phyloP scores from a whole-genome alignment of 2,113 vertebrate species.

The Chamaea fasciata region DNA sequence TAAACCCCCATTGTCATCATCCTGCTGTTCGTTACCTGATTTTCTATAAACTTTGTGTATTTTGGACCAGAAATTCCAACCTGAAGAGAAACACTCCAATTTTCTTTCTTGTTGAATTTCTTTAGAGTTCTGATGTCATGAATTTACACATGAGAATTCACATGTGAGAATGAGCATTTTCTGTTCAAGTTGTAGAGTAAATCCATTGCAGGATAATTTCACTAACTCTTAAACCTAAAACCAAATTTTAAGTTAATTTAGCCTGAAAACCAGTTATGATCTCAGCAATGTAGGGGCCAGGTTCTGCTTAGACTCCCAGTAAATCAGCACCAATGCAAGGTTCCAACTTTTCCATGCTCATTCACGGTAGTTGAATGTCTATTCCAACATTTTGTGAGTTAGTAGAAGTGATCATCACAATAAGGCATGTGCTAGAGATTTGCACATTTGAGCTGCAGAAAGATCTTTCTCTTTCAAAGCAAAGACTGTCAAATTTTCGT shows the following conservation, averaged over 20 bases:
- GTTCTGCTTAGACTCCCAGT: too few species aligned
- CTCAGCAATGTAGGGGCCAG: too few species aligned
- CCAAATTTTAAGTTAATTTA: not conserved
- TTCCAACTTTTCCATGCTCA: too few species aligned
- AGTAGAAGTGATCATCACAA: too few species aligned
- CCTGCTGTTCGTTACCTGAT: not conserved
- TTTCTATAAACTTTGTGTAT: not conserved
- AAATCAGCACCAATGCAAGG: too few species aligned
- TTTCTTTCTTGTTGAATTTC: not conserved
- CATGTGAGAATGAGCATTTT: not conserved
- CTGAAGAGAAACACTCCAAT: not conserved
- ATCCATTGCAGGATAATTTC: not conserved
- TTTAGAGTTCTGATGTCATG: not conserved
- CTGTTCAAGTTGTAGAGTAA: not conserved
- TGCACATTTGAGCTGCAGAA: too few species aligned
- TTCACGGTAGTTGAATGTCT: too few species aligned
- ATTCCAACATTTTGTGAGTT: too few species aligned
- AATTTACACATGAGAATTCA: accelerated
- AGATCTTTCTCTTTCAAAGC: too few species aligned
- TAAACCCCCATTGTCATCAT: not conserved
- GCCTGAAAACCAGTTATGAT: not conserved
- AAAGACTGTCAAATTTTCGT: too few species aligned
- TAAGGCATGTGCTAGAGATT: too few species aligned
- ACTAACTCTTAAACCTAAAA: not conserved
- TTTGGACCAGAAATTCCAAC: not conserved